A percentile compares a stretch with the other conserved stretches of the same genome.
phyloP scores from a whole-genome alignment of 92 coral and sea anemone genomes.

The Parazoanthus atlanticus region DNA sequence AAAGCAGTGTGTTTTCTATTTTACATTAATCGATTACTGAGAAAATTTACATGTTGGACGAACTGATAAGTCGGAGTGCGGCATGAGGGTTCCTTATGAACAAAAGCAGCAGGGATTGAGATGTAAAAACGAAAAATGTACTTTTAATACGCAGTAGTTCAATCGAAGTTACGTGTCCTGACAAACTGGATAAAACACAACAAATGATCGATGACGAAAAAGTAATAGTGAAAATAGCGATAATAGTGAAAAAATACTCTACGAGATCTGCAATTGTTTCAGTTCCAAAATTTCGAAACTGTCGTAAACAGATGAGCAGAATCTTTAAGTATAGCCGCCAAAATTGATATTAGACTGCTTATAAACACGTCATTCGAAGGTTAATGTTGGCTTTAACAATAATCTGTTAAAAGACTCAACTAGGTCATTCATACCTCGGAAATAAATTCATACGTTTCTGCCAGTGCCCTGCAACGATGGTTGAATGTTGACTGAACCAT shows the following conservation, averaged over 20 bases:
- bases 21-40: too few relatives aligned
- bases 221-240: background rate
- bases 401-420: background rate
- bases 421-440: conserved; percentile 12
- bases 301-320: background rate
- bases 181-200: background rate
- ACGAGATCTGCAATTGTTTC: too few relatives aligned
- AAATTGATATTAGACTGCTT: too few relatives aligned
- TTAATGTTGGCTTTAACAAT: too few relatives aligned
- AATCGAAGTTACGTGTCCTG: background rate
- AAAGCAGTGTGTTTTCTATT: too few relatives aligned
- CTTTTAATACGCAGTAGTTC: background rate
- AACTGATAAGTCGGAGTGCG: background rate
- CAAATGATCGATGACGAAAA: background rate
- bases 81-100: background rate
- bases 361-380: too few relatives aligned
- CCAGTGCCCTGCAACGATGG: background rate
- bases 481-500: background rate
- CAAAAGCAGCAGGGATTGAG: background rate
- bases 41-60: background rate
- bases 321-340: background rate
- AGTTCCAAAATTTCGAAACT: background rate
- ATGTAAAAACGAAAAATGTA: background rate
- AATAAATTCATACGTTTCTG: conserved; percentile 25
- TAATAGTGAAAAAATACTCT: too few relatives aligned